These are phyloP conservation scores for Narcine bancroftii DNA, from an alignment of 2,113 vertebrate genomes.

Conservation along the genomic window DNA sequence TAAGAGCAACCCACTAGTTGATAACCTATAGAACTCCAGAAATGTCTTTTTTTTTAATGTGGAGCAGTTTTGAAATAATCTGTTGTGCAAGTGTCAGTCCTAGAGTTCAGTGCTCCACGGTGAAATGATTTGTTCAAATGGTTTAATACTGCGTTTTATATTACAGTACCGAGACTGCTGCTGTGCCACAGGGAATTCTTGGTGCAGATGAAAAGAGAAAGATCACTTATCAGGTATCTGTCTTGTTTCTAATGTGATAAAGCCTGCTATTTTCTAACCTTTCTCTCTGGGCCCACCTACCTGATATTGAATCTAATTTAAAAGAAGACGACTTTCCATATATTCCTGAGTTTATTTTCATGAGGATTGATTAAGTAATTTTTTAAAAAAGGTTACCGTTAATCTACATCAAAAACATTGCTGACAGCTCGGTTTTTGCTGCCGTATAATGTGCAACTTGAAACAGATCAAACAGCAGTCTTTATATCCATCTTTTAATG, in stretches of 20 bases:
- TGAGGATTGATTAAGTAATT: not conserved
- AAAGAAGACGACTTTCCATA: not conserved
- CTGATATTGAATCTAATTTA: not conserved
- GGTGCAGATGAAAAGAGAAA: constrained; percentile 58
- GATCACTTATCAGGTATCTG: constrained; percentile 67
- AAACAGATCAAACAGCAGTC: not conserved
- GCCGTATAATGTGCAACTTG: not conserved
- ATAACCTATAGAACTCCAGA: too few species aligned
- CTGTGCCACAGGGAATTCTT: constrained; percentile 40
- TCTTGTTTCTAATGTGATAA: not conserved
- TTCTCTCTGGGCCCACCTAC: not conserved
- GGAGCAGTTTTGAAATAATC: too few species aligned
- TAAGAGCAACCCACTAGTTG: too few species aligned
- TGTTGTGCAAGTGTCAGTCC: too few species aligned
- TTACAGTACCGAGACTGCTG: constrained; percentile 45
- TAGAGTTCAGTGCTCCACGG: too few species aligned
- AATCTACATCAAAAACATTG: not conserved
- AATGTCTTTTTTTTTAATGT: too few species aligned
- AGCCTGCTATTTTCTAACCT: not conserved
- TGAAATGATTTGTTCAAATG: not conserved
- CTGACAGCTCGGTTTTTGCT: not conserved
- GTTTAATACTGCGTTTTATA: not conserved
- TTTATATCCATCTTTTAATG: not conserved
- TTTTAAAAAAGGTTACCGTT: not conserved
- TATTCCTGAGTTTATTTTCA: not conserved